Conservation (phyloP, 2,113 vertebrate species). For the Anhinga rufa region DNA sequence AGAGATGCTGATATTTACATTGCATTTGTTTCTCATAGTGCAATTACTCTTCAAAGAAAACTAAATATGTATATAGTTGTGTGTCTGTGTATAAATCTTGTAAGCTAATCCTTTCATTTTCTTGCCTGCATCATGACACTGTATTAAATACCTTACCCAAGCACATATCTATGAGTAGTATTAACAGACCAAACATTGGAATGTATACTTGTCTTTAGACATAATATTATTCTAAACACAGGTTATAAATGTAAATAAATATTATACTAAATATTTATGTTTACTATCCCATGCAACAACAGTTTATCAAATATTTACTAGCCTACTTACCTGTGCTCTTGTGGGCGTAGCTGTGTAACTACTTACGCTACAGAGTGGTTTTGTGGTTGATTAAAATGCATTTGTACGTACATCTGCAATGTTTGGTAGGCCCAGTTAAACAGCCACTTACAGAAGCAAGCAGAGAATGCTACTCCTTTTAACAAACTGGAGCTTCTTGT, state of each 20-base stretch:
- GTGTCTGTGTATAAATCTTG: not conserved
- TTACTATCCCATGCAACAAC: not conserved
- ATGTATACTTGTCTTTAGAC: not conserved
- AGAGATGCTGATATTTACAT: not conserved
- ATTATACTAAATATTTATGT: slow-evolving; percentile 48
- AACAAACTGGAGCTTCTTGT: not conserved
- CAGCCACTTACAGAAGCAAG: slow-evolving; percentile 2
- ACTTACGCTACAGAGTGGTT: not conserved
- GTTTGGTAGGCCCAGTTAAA: slow-evolving; percentile 1
- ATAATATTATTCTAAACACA: not conserved
- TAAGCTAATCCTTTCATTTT: not conserved
- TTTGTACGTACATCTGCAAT: not conserved
- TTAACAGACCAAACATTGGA: not conserved
- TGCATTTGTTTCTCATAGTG: not conserved
- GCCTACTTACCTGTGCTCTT: slow-evolving; percentile 36
- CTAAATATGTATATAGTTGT: not conserved
- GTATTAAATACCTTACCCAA: not conserved
- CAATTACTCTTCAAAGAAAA: not conserved
- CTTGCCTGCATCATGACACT: not conserved
- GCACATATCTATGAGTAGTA: not conserved
- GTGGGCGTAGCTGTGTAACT: not conserved
- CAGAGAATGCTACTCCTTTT: not conserved
- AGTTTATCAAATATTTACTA: slow-evolving; percentile 58
- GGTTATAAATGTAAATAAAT: slow-evolving; percentile 37
- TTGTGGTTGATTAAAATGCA: slow-evolving; percentile 44